Conservation (phyloP, 2,113 vertebrate genomes). For the Dicentrarchus labrax region DNA sequence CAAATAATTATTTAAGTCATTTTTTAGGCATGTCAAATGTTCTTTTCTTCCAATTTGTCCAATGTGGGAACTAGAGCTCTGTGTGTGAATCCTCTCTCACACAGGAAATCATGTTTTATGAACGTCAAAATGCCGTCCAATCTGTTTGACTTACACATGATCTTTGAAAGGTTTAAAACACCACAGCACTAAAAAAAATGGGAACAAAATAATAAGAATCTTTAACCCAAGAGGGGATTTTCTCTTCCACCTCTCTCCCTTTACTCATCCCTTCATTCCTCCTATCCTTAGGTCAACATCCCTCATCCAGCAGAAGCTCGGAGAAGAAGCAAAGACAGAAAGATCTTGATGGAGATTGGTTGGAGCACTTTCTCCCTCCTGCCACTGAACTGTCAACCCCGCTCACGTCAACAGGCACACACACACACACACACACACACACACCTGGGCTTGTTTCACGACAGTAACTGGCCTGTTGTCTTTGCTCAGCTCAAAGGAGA, state of each 20-base stretch:
- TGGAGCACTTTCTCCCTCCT: constrained; percentile 50
- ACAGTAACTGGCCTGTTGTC: neutral
- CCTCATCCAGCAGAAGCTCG: neutral
- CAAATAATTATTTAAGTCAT: no score
- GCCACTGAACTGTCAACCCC: constrained; percentile 39
- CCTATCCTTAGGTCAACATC: neutral
- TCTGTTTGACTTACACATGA: no score
- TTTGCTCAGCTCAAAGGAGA: constrained; percentile 13
- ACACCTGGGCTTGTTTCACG: constrained; percentile 6
- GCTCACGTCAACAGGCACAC: constrained; percentile 44
- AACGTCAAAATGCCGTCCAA: neutral
- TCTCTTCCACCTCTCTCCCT: neutral
- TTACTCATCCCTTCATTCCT: neutral
- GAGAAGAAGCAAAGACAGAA: neutral
- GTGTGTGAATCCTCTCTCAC: no score
- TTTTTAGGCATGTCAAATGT: no score
- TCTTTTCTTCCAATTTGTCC: no score
- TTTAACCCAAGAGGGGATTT: neutral
- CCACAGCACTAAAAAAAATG: neutral
- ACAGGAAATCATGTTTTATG: neutral
- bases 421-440: constrained; percentile 1
- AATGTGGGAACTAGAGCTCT: no score
- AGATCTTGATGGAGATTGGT: constrained; percentile 53
- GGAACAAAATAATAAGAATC: neutral
- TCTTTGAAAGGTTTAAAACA: neutral